Percentiles rank a stretch among this genome's conserved stretches.
Conservation (phyloP, 1,140 invertebrate genomes). For the Diorhabda sublineata region DNA sequence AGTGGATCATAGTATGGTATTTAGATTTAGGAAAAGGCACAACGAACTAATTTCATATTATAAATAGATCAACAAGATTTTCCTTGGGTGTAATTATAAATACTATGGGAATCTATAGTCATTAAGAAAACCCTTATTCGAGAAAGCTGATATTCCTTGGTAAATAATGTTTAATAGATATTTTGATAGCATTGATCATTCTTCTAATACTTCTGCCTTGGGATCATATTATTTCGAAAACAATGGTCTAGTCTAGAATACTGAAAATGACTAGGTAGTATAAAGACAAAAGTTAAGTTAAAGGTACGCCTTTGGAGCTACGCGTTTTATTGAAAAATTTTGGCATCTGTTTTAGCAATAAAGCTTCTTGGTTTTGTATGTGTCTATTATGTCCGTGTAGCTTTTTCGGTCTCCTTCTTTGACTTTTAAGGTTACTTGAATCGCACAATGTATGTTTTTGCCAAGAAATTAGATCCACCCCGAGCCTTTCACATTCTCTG, state of each 20-base stretch:
- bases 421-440: conserved; percentile 17
- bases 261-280: conserved; percentile 34
- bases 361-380: background rate
- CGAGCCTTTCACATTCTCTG: conserved; percentile 74
- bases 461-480: conserved; percentile 62
- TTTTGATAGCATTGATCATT: too few species aligned
- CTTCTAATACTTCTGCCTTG: conserved; percentile 5
- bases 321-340: conserved; percentile 12
- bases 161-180: too few species aligned
- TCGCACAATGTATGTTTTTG: conserved; percentile 48
- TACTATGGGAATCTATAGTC: too few species aligned
- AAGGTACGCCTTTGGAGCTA: conserved; percentile 1
- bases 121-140: too few species aligned
- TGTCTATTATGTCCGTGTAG: background rate
- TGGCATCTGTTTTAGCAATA: conserved; percentile 9
- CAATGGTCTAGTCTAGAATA: conserved; percentile 19
- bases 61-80: too few species aligned
- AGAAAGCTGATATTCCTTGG: too few species aligned
- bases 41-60: too few species aligned
- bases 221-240: background rate
- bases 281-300: conserved; percentile 9
- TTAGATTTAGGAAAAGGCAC: too few species aligned
- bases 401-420: background rate
- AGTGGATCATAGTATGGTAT: too few species aligned
- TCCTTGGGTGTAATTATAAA: too few species aligned